Conservation (phyloP, 2,113 vertebrate genomes). For the Lontra canadensis region DNA sequence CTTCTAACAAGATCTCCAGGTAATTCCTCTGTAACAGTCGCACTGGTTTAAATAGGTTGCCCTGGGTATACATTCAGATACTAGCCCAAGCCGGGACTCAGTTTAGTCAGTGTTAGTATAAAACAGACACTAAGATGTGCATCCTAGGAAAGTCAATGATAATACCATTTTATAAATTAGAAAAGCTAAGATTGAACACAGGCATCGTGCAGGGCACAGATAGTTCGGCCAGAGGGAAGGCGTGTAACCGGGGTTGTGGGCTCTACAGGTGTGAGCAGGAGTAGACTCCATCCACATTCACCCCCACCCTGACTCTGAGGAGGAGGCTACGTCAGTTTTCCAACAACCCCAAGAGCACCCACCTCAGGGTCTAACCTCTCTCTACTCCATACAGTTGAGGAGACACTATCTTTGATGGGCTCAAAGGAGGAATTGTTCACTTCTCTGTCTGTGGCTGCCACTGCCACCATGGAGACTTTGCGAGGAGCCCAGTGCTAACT, state of each 20-base stretch:
- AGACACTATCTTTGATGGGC: background rate
- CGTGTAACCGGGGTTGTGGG: background rate
- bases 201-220: background rate
- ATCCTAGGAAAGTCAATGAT: background rate
- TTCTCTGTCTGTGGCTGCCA: background rate
- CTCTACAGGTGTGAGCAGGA: no score
- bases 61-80: background rate
- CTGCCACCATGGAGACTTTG: background rate
- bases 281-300: background rate
- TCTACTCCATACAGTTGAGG: no score
- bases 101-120: background rate
- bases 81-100: background rate
- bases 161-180: background rate
- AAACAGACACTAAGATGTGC: background rate
- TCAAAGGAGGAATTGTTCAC: background rate
- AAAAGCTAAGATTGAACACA: background rate
- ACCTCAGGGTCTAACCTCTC: background rate
- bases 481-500: no score
- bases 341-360: rapidly evolving
- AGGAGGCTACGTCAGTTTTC: background rate
- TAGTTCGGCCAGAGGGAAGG: background rate
- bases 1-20: background rate
- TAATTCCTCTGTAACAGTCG: background rate
- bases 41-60: background rate
- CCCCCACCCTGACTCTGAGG: background rate